Conservation (phyloP, 2,888 invertebrate genomes). For the Athalia circularis region DNA sequence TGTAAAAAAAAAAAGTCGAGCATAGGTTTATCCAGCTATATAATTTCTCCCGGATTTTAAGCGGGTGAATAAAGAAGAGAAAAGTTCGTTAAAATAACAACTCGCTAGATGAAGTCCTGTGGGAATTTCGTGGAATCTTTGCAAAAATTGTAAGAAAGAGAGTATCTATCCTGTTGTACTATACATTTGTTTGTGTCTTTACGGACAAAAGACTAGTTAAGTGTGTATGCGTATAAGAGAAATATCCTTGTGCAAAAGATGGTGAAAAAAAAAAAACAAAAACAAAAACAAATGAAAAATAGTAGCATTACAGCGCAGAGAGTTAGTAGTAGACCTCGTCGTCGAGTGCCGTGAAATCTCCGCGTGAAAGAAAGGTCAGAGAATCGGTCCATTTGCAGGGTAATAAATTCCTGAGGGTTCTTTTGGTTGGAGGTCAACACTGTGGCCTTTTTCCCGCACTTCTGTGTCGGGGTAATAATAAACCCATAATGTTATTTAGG, state of each 20-base stretch:
- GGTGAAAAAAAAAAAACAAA: no score
- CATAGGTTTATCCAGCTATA: neutral
- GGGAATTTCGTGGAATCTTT: neutral
- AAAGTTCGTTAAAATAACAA: slow-evolving; percentile 17
- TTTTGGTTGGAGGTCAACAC: neutral
- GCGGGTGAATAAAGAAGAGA: neutral
- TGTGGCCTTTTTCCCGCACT: neutral
- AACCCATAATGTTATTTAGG: slow-evolving; percentile 73
- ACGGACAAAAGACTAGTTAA: no score
- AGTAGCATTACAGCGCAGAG: no score
- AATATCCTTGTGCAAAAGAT: no score
- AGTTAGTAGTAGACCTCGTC: no score
- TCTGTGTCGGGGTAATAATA: slow-evolving; percentile 57
- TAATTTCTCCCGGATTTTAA: neutral
- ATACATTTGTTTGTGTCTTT: no score
- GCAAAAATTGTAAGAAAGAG: no score
- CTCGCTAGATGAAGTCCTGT: neutral
- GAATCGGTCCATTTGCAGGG: neutral
- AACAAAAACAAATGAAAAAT: no score
- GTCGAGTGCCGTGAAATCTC: no score
- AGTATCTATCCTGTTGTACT: no score
- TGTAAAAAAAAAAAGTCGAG: neutral
- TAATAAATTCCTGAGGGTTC: slow-evolving; percentile 1
- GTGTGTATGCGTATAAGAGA: no score
- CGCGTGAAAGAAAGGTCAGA: neutral